phyloP scores from a whole-genome alignment of 2,888 invertebrate species.

The Coelinius sp. region DNA sequence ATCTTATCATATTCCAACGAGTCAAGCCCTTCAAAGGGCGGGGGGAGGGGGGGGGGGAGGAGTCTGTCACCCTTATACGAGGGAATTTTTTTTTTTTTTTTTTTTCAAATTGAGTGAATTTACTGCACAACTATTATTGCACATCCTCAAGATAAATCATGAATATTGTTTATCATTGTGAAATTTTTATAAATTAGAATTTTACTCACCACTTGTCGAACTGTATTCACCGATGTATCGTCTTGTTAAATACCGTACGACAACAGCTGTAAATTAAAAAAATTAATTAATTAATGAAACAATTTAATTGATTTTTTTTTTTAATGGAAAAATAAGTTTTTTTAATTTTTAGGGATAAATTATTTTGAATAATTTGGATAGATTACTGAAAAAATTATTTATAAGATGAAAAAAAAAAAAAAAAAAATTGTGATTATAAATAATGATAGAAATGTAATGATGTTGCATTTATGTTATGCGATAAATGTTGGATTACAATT shows the following conservation, averaged over 20 bases:
- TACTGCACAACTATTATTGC: conserved; percentile 29
- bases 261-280: conserved; percentile 80
- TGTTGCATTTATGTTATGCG: background rate
- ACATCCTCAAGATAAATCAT: conserved; percentile 17
- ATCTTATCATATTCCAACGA: conserved; percentile 27
- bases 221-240: conserved; percentile 87
- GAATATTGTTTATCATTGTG: background rate
- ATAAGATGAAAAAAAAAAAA: too few relatives aligned
- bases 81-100: background rate
- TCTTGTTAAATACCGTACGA: conserved; percentile 84
- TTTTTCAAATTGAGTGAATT: conserved; percentile 11
- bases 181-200: conserved; percentile 20
- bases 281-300: background rate
- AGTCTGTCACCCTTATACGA: conserved; percentile 10
- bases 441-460: too few relatives aligned
- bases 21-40: background rate
- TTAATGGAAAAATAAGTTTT: too few relatives aligned
- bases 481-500: conserved; percentile 33
- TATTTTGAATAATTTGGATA: too few relatives aligned
- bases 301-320: background rate
- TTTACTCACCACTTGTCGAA: conserved; percentile 82
- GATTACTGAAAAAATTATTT: too few relatives aligned
- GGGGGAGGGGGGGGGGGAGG: background rate
- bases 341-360: background rate
- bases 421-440: too few relatives aligned